These are phyloP conservation scores for Cyclina sinensis DNA, from an alignment of 1,140 invertebrate genomes.

Conservation along the genomic window DNA sequence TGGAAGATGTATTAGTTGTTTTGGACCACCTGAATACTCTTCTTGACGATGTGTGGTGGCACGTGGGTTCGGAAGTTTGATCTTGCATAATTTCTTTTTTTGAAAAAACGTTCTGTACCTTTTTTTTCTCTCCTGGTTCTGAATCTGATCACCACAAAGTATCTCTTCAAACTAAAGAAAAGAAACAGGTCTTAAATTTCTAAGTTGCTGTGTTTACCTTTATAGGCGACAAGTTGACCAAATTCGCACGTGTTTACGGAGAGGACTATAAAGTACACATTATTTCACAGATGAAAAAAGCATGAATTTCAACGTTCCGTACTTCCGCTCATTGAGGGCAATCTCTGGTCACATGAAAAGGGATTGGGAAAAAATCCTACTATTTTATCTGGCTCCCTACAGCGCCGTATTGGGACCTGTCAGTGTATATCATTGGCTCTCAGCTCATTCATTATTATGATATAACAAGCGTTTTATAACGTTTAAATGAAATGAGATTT, in stretches of 20 bases:
- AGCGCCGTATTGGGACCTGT: background rate
- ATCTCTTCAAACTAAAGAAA: too few species aligned
- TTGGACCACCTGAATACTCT: too few species aligned
- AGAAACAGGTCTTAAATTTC: too few species aligned
- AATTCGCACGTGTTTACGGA: background rate
- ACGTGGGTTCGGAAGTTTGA: too few species aligned
- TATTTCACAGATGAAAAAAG: constrained; percentile 19
- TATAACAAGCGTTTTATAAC: background rate
- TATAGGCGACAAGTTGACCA: background rate
- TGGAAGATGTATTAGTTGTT: too few species aligned
- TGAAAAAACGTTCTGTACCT: too few species aligned
- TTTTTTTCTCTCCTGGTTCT: too few species aligned
- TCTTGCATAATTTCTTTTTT: too few species aligned
- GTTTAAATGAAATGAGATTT: background rate
- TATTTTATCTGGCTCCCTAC: background rate
- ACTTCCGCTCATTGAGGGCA: background rate
- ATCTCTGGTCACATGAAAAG: background rate
- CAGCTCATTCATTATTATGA: background rate
- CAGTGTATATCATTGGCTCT: background rate
- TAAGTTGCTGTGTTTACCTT: background rate
- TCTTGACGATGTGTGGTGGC: too few species aligned
- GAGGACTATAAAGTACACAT: background rate
- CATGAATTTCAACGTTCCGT: background rate
- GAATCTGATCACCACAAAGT: too few species aligned
- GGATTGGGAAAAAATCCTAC: background rate